These are phyloP conservation scores for Anabas testudineus DNA, from an alignment of 2,797 vertebrate genomes.

Conservation along the genomic window DNA sequence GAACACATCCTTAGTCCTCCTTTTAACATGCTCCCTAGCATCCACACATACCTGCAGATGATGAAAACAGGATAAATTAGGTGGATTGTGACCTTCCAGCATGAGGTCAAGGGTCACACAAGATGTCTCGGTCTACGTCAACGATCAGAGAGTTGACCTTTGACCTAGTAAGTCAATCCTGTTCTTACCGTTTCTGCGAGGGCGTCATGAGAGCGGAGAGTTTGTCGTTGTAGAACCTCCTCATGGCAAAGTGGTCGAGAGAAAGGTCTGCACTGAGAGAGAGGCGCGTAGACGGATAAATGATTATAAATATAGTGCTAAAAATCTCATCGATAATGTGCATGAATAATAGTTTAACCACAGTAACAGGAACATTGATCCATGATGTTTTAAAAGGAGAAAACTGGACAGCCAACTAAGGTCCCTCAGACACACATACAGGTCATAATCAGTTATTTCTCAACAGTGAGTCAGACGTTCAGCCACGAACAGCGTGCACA, in stretches of 20 bases:
- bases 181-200: constrained; percentile 91
- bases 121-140: constrained; percentile 1
- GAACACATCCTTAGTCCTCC: constrained; percentile 89
- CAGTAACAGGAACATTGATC: too few relatives aligned
- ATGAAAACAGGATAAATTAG: constrained; percentile 38
- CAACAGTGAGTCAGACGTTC: constrained; percentile 41
- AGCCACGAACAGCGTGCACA: constrained; percentile 7
- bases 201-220: constrained; percentile 91
- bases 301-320: too few relatives aligned
- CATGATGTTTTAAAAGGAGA: too few relatives aligned
- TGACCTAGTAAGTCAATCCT: constrained; percentile 12
- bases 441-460: constrained; percentile 51
- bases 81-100: constrained; percentile 17
- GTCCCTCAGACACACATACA: too few relatives aligned
- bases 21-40: constrained; percentile 88
- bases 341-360: too few relatives aligned
- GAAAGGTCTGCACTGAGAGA: constrained; percentile 91
- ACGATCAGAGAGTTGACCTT: constrained; percentile 28
- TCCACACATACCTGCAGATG: constrained; percentile 90
- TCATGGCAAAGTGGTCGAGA: constrained; percentile 94
- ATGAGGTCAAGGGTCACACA: constrained; percentile 24
- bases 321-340: too few relatives aligned
- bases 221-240: constrained; percentile 93
- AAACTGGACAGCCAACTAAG: too few relatives aligned
- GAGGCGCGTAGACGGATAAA: constrained; percentile 45